Conservation (phyloP, 2,797 vertebrate species). For the Melanotaenia boesemani region DNA sequence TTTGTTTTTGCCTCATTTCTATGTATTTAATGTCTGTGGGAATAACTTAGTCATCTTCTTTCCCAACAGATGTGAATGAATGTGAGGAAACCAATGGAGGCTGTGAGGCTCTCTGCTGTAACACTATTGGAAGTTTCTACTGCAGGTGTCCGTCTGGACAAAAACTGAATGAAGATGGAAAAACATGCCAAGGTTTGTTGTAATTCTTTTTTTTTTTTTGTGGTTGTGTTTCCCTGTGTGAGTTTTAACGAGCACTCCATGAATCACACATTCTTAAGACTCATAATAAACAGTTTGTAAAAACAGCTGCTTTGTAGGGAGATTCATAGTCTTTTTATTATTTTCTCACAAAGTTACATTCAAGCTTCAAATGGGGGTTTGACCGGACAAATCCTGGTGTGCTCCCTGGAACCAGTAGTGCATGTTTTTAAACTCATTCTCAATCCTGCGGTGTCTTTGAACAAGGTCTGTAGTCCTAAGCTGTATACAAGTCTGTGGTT, state of each 20-base stretch:
- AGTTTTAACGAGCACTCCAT: not conserved
- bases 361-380: not conserved
- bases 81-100: slow-evolving; percentile 84
- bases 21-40: not conserved
- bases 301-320: not conserved
- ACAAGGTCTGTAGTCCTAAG: not conserved
- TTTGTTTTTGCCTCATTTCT: not conserved
- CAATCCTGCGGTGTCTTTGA: not conserved
- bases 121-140: slow-evolving; percentile 91
- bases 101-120: slow-evolving; percentile 85
- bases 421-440: not conserved
- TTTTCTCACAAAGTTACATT: not conserved
- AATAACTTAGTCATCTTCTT: slow-evolving; percentile 24
- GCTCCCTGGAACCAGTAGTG: not conserved
- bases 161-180: slow-evolving; percentile 81
- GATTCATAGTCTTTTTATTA: not conserved
- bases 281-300: not conserved
- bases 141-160: slow-evolving; percentile 84
- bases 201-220: not conserved
- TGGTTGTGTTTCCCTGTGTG: not conserved
- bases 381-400: not conserved
- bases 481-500: not conserved
- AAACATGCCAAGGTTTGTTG: slow-evolving; percentile 84
- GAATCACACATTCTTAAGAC: not conserved
- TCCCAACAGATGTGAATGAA: slow-evolving; percentile 84